Percentiles rank a stretch among this genome's conserved stretches.
Evolutionary conservation across 1,140 invertebrate genomes (phyloP).

Genomic region (Daktulosphaira vitifoliae): DNA sequence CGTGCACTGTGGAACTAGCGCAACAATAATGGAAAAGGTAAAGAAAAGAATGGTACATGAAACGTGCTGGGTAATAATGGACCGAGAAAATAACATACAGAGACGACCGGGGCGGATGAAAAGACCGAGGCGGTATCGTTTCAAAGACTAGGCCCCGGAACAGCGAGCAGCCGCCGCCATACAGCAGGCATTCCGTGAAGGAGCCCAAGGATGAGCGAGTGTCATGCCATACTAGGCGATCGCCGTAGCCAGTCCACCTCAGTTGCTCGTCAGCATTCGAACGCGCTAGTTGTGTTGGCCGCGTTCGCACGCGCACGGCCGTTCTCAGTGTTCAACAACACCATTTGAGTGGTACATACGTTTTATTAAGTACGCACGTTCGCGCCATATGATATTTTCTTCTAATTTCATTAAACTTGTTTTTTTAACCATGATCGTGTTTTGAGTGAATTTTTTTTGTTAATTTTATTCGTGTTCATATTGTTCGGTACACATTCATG

Average conservation of each 20-base stretch:
- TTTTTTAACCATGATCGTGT: too few relatives aligned
- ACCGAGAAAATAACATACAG: conserved; percentile 29
- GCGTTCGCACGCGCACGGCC: not conserved
- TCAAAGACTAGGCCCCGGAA: conserved; percentile 25
- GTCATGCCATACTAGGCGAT: conserved; percentile 23
- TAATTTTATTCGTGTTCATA: too few relatives aligned
- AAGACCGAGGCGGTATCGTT: conserved; percentile 18
- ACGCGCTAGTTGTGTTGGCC: not conserved
- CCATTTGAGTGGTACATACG: too few relatives aligned
- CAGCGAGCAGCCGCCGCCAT: conserved; percentile 6
- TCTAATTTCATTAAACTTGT: too few relatives aligned
- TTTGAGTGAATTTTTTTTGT: too few relatives aligned
- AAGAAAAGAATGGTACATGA: too few relatives aligned
- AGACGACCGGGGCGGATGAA: not conserved
- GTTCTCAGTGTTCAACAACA: too few relatives aligned
- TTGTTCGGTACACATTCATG: not conserved
- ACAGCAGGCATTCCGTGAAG: conserved; percentile 10
- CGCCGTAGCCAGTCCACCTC: conserved; percentile 6
- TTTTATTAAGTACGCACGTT: too few relatives aligned
- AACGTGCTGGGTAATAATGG: conserved; percentile 24
- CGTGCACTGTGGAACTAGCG: not conserved
- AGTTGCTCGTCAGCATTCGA: conserved; percentile 19
- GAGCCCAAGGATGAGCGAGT: conserved; percentile 30
- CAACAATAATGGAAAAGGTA: not conserved
- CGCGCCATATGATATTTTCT: too few relatives aligned